Percentiles rank a stretch among this genome's conserved stretches.
These are phyloP conservation scores for Cenopis cana DNA, from an alignment of 2,888 invertebrate species.

Conservation along the genomic window DNA sequence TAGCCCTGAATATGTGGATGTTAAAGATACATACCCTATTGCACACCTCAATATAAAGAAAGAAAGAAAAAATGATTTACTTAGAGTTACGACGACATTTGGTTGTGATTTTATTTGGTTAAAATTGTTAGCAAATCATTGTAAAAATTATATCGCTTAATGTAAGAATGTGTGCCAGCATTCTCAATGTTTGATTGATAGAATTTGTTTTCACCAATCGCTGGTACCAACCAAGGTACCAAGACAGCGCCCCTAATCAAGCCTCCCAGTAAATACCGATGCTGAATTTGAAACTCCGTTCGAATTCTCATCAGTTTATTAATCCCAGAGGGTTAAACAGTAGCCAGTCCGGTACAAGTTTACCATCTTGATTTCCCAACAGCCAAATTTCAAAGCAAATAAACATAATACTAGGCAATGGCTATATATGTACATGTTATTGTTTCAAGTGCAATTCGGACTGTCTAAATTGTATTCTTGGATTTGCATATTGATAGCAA, in stretches of 20 bases:
- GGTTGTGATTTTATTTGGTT: no score
- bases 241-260: conserved; percentile 19
- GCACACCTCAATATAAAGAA: no score
- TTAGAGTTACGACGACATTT: no score
- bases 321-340: conserved; percentile 58
- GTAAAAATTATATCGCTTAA: no score
- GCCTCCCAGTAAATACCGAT: conserved; percentile 33
- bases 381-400: conserved; percentile 73
- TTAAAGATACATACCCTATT: no score
- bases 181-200: no score
- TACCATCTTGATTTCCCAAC: conserved; percentile 78
- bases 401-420: conserved; percentile 54
- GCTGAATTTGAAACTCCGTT: conserved; percentile 53
- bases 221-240: no score
- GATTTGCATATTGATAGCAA: conserved; percentile 32
- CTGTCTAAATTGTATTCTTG: conserved; percentile 29
- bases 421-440: conserved; percentile 28
- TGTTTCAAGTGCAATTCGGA: conserved; percentile 41
- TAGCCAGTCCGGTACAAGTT: conserved; percentile 69
- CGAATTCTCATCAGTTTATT: conserved; percentile 55
- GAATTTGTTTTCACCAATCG: conserved; percentile 1
- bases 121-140: no score
- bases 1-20: no score
- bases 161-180: no score
- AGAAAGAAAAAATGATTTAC: no score